Base-by-base conservation (phyloP, 2,888 invertebrate species). In the Scaptodrosophila latifasciaeformis region DNA sequence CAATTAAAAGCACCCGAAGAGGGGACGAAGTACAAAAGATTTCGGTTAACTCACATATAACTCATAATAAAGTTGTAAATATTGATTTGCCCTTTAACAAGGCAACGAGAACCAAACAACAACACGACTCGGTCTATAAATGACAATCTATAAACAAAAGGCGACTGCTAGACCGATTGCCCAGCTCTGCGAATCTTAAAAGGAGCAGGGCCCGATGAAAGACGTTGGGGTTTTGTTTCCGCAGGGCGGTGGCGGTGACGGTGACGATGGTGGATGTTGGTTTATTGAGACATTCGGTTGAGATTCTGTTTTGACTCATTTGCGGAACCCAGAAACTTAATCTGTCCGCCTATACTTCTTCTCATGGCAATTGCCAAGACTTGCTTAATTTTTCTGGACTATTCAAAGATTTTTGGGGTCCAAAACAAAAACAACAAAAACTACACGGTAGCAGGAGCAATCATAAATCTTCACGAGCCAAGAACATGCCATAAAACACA, bases 401-500 rank as follows among this genome's bases (percentile, higher is more conserved):
- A 12, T 35, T 4, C 40, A 13, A 2, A 21, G 12, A n/a, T 17
- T 10, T 27, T n/a, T 21, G 31, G 21, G 27, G 35, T 19, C 15
- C 19, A 17, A 18, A 42, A 19, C 21, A 24, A 10, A 18, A 21
- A 35, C 15, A 47, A 34, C 21, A 34, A 47, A 10, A 35, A 31
- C n/a, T 6, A 34, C 13, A 45, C 6, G 47, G 59, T 44, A 46
- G 37, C 37, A 43, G 39, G 57, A 49, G 48, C 51, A 17, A 53
- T 49, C 68, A 67, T 67, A 67, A 67, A 67, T 67, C 67, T 67
- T 52, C 34, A 52, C 65, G 17, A 13, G 59, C 61, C 45, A 59
- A 62, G 53, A 75, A 78, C 74, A 74, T 65, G 71, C 75, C 71
- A 78, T 78, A 74, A 74, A 74, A 78, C 78, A 75, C 71, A 75